phyloP scores from a whole-genome alignment of 2,797 vertebrate species.

The Enteromius argenteus region DNA sequence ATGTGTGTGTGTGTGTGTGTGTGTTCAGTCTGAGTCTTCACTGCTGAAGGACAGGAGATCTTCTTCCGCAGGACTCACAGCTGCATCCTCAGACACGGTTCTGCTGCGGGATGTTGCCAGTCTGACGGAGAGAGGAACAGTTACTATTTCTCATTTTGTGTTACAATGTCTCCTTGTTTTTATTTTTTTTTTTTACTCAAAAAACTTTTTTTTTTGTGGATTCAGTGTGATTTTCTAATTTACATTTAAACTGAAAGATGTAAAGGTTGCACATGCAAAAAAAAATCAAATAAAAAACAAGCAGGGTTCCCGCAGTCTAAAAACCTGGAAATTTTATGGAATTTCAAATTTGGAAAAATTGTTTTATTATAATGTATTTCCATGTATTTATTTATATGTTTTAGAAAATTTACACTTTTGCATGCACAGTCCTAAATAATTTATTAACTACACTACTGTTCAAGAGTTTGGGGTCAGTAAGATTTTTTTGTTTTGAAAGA shows the following conservation, averaged over 20 bases:
- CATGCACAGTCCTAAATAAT: background rate
- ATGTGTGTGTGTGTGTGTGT: constrained; percentile 22
- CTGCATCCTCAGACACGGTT: constrained; percentile 76
- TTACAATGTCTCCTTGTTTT: background rate
- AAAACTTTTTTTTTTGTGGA: background rate
- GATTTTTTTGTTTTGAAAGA: background rate
- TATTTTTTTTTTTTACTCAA: no score
- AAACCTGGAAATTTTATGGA: background rate
- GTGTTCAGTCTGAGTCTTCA: constrained; percentile 60
- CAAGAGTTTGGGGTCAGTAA: background rate
- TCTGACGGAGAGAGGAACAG: constrained; percentile 63
- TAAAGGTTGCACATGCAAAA: constrained; percentile 4
- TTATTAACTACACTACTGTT: background rate
- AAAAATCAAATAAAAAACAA: background rate
- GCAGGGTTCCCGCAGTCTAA: background rate
- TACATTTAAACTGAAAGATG: background rate
- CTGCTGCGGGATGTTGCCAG: constrained; percentile 74
- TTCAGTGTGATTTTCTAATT: background rate
- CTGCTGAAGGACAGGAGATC: constrained; percentile 57
- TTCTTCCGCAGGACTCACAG: constrained; percentile 69
- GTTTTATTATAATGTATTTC: background rate
- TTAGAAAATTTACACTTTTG: background rate
- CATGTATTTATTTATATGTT: background rate
- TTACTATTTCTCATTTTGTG: background rate
- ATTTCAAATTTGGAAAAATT: background rate